Conservation (phyloP, 2,888 invertebrate species). For the Drosophila tanythrix region DNA sequence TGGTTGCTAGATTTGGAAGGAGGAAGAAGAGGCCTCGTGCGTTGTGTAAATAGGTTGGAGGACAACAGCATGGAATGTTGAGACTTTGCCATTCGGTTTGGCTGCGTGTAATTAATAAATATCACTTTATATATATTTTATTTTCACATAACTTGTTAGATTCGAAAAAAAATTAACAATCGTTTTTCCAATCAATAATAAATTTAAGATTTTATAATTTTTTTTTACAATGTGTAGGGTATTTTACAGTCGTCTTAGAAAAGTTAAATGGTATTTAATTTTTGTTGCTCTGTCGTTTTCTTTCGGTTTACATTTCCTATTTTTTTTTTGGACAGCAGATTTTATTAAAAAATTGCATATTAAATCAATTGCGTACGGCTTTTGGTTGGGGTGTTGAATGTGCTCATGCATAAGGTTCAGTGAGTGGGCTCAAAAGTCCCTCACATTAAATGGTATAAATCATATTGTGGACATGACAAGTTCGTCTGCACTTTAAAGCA, state of each 20-base stretch:
- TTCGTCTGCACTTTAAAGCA: conserved; percentile 5
- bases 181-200: not conserved
- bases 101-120: no score
- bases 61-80: not conserved
- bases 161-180: not conserved
- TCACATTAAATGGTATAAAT: conserved; percentile 47
- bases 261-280: conserved; percentile 7
- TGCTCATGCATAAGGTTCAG: conserved; percentile 65
- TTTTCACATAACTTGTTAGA: not conserved
- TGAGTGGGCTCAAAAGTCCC: conserved; percentile 13
- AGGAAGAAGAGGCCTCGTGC: conserved; percentile 29
- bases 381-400: conserved; percentile 64
- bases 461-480: conserved; percentile 34
- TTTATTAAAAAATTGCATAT: conserved; percentile 77
- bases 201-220: not conserved
- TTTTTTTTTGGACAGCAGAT: conserved; percentile 62
- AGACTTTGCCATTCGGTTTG: not conserved
- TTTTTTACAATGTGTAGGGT: not conserved
- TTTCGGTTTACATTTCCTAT: conserved; percentile 37
- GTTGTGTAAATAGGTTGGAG: conserved; percentile 49
- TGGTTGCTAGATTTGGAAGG: conserved; percentile 19
- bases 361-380: conserved; percentile 76
- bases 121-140: not conserved
- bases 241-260: conserved; percentile 1
- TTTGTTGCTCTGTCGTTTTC: conserved; percentile 36